These are phyloP conservation scores for Pterois miles DNA, from an alignment of 2,797 vertebrate species.

Conservation along the genomic window DNA sequence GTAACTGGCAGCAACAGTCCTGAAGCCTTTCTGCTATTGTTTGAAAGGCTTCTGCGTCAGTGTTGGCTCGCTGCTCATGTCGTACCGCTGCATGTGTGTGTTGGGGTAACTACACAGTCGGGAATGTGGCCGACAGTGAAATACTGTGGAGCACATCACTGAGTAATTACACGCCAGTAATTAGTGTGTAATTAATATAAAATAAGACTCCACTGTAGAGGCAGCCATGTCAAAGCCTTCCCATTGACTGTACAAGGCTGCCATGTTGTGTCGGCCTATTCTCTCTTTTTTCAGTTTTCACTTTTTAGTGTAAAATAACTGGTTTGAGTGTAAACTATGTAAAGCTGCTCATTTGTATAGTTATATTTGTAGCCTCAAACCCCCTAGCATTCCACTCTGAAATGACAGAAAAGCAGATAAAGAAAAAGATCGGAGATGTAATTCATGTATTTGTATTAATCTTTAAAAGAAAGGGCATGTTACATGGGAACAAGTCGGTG, in stretches of 20 bases:
- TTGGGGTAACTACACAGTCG: constrained; percentile 46
- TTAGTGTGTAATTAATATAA: constrained; percentile 56
- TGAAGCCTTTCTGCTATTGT: constrained; percentile 64
- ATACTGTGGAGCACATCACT: constrained; percentile 23
- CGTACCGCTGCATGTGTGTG: constrained; percentile 24
- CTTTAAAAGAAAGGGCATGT: background rate
- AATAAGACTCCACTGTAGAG: constrained; percentile 27
- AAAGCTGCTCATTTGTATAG: background rate
- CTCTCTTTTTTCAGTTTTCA: background rate
- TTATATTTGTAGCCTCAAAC: too few relatives aligned
- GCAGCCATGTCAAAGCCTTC: constrained; percentile 18
- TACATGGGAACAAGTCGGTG: background rate
- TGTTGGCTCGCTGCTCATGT: constrained; percentile 37
- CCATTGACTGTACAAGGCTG: background rate
- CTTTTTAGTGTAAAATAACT: background rate
- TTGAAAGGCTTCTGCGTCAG: constrained; percentile 44
- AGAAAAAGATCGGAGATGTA: too few relatives aligned
- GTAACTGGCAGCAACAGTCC: constrained; percentile 34
- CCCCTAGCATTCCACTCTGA: too few relatives aligned
- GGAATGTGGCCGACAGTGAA: constrained; percentile 57
- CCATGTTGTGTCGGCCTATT: background rate
- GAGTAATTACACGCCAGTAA: constrained; percentile 52
- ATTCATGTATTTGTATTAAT: background rate
- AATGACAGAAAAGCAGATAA: too few relatives aligned
- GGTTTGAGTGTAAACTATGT: too few relatives aligned